A percentile compares a stretch with the other conserved stretches of the same genome.
Evolutionary conservation across 2,797 vertebrate genomes (phyloP).

Genomic region (Carapus acus): DNA sequence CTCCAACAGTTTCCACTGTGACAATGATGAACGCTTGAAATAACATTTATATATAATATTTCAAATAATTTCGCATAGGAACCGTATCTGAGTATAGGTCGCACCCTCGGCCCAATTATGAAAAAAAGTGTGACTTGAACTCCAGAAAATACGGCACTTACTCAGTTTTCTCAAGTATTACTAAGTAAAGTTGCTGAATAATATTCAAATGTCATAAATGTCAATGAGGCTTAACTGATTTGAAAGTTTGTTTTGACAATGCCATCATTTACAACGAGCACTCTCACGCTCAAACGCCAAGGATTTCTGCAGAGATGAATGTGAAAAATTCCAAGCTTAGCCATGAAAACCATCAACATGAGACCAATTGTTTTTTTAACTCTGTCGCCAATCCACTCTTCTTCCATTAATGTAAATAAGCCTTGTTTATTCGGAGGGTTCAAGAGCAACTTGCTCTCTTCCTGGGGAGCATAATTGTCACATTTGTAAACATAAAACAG

Average conservation of each 20-base stretch:
- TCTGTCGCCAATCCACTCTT: conserved; percentile 35
- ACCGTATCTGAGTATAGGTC: no score
- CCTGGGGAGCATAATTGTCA: conserved; percentile 54
- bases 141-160: no score
- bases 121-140: no score
- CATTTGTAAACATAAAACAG: conserved; percentile 58
- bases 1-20: no score
- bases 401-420: conserved; percentile 27
- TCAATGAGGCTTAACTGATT: conserved; percentile 21
- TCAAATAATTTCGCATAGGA: no score
- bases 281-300: conserved; percentile 14
- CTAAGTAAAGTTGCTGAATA: conserved; percentile 13
- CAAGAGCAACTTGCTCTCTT: conserved; percentile 66
- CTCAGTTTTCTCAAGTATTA: conserved; percentile 41
- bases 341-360: conserved; percentile 32
- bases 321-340: conserved; percentile 27
- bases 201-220: conserved; percentile 26
- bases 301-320: conserved; percentile 25
- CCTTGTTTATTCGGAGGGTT: conserved; percentile 51
- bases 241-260: conserved; percentile 41
- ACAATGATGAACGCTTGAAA: no score
- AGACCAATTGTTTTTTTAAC: conserved; percentile 35
- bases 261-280: conserved; percentile 20
- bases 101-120: no score
- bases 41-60: no score